Evolutionary conservation across 2,113 vertebrate species (phyloP), one percentile per base, ranked within the genome.

Genomic region (Crotalus viridis): DNA sequence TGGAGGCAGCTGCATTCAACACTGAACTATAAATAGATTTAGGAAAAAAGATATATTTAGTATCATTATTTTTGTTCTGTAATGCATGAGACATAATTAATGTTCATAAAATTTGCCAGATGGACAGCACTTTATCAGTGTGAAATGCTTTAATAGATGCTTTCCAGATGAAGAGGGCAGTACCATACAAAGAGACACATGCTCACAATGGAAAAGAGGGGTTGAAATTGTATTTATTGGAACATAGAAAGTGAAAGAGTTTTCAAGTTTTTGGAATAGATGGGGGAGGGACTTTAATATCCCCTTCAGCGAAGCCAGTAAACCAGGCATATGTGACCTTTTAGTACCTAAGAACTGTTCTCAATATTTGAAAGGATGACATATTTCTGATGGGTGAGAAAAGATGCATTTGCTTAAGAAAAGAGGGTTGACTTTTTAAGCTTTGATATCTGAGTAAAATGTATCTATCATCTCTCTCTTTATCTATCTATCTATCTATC

Each of bases 101-200:
- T 43, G 10, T 74, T 92, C 94, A 94, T 96, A 87, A 94, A 52
- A 95, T 95, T 91, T 93, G 89, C 57, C 87, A 95, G 93, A 95
- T 92, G 89, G 91, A 64, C 33, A 90, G 46, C 28, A 88, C 7
- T 94, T 85, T 86, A 93, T 88, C 95, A 96, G 94, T 93, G 8
- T 13, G 85, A 96, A 92, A 28, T n/a, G 93, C 94, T 94, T 3
- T 91, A 93, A 91, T 85, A 88, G 92, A 95, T 85, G 52, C 46
- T 39, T 95, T 95, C 12, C 90, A 69, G 87, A 92, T 96, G n/a
- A 3, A 91, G 21, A 93, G 9, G 81, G 74, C 43, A 89, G 81
- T 55, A 13, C n/a, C 61, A 21, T 51, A 33, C 52, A 92, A 94
- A 12, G 15, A 48, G 15, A 48, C 61, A 85, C 55, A 89, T 90